Base-by-base conservation (phyloP, 2,797 vertebrate genomes). In the Urocyon cinereoargenteus region DNA sequence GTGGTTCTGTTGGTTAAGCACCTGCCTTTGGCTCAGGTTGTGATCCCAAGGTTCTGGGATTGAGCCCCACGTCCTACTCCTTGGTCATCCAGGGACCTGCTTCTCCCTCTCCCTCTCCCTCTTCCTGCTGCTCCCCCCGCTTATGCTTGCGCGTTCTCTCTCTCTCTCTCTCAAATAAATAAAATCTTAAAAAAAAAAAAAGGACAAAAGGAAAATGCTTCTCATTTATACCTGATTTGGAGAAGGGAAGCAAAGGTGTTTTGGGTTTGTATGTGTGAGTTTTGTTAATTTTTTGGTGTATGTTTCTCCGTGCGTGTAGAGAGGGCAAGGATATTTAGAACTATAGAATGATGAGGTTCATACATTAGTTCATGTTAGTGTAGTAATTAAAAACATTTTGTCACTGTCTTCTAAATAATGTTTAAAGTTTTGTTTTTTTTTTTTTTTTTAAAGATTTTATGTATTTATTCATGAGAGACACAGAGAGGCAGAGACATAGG, bases 361-460 rank as follows among this genome's bases (percentile, higher is more conserved):
- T 19, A 53, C 22, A 53, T 94, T 59, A 87, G 40, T 40, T 94
- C 15, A 73, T 40, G 36, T 97, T 93, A 78, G 26, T 68, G 16
- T 59, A 86, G 21, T 93, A 36, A 90, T 89, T 85, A 66, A 92
- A 84, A 92, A 90, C 88, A 64, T 72, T 62, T 92, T 86, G 62
- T 93, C 91, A 16, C 5, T 82, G 31, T 49, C 40, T 68, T 94
- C 18, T 83, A 92, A 62, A 40, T 85, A 90, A 68, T 72, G 86
- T 45, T 49, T 15, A 36, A 81, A 64, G n/a, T n/a, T n/a, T n/a
- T n/a, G n/a, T n/a, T n/a, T n/a, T n/a, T 88, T 53, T 55, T 55
- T 55, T n/a, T 66, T 66, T n/a, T 34, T 4, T 45, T 45, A 19
- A n/a, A 66, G 16, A 66, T 66, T 34, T 66, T 66, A 66, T 68